Percentiles rank a stretch among this genome's conserved stretches.
These are phyloP conservation scores for Schlechtendalia chinensis DNA, from an alignment of 1,140 invertebrate species.

Conservation along the genomic window DNA sequence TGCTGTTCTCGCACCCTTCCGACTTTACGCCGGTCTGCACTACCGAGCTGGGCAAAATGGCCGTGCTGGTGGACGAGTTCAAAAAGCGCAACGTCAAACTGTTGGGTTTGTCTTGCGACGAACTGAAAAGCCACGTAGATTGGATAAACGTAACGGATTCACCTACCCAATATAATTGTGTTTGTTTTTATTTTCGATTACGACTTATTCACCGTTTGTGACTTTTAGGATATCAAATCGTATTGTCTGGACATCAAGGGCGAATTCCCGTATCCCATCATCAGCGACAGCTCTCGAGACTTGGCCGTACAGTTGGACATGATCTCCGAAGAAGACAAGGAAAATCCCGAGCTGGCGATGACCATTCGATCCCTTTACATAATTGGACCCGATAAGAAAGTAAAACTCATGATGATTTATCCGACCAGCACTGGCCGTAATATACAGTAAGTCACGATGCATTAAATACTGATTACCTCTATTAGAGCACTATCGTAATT, in stretches of 20 bases:
- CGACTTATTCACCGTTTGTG: neutral
- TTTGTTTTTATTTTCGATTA: neutral
- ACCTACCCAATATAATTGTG: neutral
- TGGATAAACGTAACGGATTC: constrained; percentile 68
- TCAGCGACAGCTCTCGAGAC: constrained; percentile 75
- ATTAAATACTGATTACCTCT: neutral
- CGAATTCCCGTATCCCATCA: constrained; percentile 82
- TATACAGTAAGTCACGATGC: constrained; percentile 71
- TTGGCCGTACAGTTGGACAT: constrained; percentile 80
- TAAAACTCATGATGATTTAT: constrained; percentile 85
- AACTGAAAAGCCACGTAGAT: constrained; percentile 71
- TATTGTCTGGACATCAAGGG: constrained; percentile 68
- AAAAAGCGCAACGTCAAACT: constrained; percentile 76
- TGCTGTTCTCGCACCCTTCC: constrained; percentile 88
- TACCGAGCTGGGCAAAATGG: constrained; percentile 80
- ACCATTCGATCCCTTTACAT: constrained; percentile 85
- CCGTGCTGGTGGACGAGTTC: constrained; percentile 74
- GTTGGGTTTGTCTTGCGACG: constrained; percentile 84
- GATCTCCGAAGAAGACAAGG: constrained; percentile 78
- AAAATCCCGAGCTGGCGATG: constrained; percentile 67
- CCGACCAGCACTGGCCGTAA: constrained; percentile 88
- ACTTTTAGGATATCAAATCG: constrained; percentile 69
- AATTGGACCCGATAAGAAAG: constrained; percentile 80
- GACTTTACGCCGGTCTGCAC: constrained; percentile 95
- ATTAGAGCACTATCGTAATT: neutral